Evolutionary conservation across 1,140 invertebrate species (phyloP).

Genomic region (Oncopeltus fasciatus): DNA sequence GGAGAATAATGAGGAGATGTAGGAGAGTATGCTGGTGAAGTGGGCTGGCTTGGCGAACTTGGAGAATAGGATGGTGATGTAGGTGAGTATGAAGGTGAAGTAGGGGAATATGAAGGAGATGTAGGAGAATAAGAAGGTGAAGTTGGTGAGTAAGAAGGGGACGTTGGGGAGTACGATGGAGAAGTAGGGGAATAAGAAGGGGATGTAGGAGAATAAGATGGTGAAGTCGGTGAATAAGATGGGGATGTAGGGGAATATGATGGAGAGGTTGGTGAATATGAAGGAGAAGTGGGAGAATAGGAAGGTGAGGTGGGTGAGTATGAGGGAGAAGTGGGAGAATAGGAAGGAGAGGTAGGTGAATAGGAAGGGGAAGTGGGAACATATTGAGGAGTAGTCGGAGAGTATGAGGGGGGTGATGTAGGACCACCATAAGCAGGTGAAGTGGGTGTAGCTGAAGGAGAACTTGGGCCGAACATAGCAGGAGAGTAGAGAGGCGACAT

Average conservation of each 20-base stretch:
- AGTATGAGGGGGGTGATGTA: slow-evolving; percentile 69
- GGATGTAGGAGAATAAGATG: slow-evolving; percentile 57
- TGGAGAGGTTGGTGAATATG: slow-evolving; percentile 52
- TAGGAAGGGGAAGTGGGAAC: slow-evolving; percentile 54
- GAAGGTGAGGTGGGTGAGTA: slow-evolving; percentile 62
- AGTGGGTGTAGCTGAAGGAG: slow-evolving; percentile 61
- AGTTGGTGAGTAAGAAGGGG: slow-evolving; percentile 42
- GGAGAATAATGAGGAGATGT: slow-evolving; percentile 45
- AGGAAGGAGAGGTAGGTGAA: slow-evolving; percentile 63
- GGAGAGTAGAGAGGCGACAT: slow-evolving; percentile 76
- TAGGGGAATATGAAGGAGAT: slow-evolving; percentile 42
- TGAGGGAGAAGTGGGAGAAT: slow-evolving; percentile 64
- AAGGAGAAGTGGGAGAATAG: slow-evolving; percentile 52
- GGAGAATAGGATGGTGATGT: too few relatives aligned
- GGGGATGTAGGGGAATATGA: slow-evolving; percentile 57
- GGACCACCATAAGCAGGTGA: slow-evolving; percentile 64
- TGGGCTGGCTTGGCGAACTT: slow-evolving; percentile 40
- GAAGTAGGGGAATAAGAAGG: slow-evolving; percentile 61
- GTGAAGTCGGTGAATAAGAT: slow-evolving; percentile 51
- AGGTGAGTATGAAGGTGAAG: slow-evolving; percentile 61
- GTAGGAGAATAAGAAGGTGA: slow-evolving; percentile 68
- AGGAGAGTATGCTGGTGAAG: slow-evolving; percentile 38
- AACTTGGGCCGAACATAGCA: slow-evolving; percentile 52
- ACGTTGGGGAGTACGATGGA: slow-evolving; percentile 62
- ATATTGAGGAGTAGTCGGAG: slow-evolving; percentile 65